phyloP scores from a whole-genome alignment of 2,888 invertebrate genomes.

The Ophion ventricosus region DNA sequence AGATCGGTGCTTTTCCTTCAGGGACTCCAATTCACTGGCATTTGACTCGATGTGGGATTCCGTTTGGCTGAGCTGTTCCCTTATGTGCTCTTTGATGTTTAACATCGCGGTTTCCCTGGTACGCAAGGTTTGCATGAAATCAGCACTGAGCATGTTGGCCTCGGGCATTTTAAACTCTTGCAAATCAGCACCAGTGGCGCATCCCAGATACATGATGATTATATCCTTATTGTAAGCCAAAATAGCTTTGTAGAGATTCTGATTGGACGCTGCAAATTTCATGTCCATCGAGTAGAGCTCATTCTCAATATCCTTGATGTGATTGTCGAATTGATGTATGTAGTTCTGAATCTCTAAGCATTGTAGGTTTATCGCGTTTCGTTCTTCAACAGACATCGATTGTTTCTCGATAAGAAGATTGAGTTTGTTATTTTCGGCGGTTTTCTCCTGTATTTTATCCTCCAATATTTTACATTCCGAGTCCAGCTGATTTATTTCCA shows the following conservation, averaged over 20 bases:
- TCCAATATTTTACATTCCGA: slow-evolving; percentile 63
- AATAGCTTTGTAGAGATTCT: slow-evolving; percentile 74
- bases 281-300: slow-evolving; percentile 77
- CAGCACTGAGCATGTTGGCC: slow-evolving; percentile 67
- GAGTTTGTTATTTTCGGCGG: slow-evolving; percentile 68
- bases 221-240: slow-evolving; percentile 77
- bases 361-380: slow-evolving; percentile 73
- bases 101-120: slow-evolving; percentile 63
- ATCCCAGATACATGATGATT: slow-evolving; percentile 72
- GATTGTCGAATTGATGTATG: slow-evolving; percentile 73
- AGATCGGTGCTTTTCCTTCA: slow-evolving; percentile 68
- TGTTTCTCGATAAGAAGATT: slow-evolving; percentile 73
- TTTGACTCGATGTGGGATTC: slow-evolving; percentile 59
- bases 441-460: slow-evolving; percentile 68
- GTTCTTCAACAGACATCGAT: slow-evolving; percentile 74
- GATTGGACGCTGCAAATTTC: slow-evolving; percentile 73
- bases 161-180: slow-evolving; percentile 76
- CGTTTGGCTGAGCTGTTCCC: slow-evolving; percentile 53
- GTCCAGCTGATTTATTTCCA: slow-evolving; percentile 70
- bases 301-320: slow-evolving; percentile 76
- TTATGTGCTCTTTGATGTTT: slow-evolving; percentile 66
- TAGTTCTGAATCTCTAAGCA: slow-evolving; percentile 73
- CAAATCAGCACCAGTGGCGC: slow-evolving; percentile 66
- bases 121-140: slow-evolving; percentile 69
- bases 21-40: slow-evolving; percentile 65